These are phyloP conservation scores for Sthenelais limicola DNA, from an alignment of 2,888 invertebrate species.

Conservation along the genomic window DNA sequence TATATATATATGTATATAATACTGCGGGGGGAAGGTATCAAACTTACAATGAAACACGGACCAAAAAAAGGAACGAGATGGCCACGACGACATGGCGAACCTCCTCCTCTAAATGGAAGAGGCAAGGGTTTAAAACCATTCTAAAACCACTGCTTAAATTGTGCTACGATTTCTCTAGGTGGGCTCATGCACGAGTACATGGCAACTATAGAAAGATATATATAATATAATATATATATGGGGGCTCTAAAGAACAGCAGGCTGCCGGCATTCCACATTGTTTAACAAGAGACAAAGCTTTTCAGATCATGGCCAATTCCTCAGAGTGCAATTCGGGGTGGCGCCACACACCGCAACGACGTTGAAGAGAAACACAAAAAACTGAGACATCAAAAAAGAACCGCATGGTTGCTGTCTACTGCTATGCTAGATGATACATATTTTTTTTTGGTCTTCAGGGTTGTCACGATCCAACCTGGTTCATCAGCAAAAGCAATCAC, in stretches of 20 bases:
- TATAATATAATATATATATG: too few relatives aligned
- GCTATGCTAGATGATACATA: too few relatives aligned
- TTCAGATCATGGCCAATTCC: background rate
- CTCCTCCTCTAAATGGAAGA: background rate
- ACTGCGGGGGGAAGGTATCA: background rate
- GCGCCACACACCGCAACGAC: background rate
- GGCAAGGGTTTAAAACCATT: constrained; percentile 2
- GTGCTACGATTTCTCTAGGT: too few relatives aligned
- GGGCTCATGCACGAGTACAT: constrained; percentile 15
- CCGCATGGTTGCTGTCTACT: constrained; percentile 27
- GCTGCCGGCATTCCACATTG: constrained; percentile 28
- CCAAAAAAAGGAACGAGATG: constrained; percentile 20
- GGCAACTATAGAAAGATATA: too few relatives aligned
- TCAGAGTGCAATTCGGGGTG: constrained; percentile 7
- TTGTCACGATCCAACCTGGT: constrained; percentile 7
- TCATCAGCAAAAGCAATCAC: constrained; percentile 32
- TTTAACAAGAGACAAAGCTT: background rate
- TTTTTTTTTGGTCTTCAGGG: constrained; percentile 2
- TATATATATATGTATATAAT: background rate
- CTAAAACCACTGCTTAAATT: constrained; percentile 29
- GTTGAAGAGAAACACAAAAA: background rate
- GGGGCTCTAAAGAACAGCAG: constrained; percentile 11
- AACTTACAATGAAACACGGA: constrained; percentile 23
- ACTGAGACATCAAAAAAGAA: background rate
- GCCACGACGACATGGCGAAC: background rate